Base-by-base conservation (phyloP, 2,113 vertebrate genomes). In the Noturus placidus region DNA sequence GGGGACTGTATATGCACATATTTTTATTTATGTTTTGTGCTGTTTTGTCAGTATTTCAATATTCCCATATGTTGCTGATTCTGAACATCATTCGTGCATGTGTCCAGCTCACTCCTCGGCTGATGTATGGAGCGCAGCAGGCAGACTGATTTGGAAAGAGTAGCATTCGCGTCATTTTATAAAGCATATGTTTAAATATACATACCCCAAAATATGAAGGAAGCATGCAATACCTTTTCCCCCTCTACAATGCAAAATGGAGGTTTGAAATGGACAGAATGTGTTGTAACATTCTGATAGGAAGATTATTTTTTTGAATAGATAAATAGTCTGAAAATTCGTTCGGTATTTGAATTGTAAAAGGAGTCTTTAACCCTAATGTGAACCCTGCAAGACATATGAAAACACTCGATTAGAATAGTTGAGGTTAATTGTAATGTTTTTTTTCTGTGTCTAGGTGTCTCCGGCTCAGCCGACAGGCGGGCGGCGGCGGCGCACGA, bases 401-500 rank as follows among this genome's bases (percentile, higher is more conserved):
- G 14, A 25, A 52, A 78, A 52, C 54, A 22, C 38, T 2, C 42
- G 11, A 6, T 50, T 27, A 42, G 25, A 13, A 14, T 77, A 50
- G 1, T 50, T 2, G 25, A 77, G 42, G 7, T 77, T 0, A 5
- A 38, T 82, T 6, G 8, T 15, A 46, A 46, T 46, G 42, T 27
- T 3, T 7, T 25, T 57, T 10, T 80, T 80, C 1, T 15, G 17
- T 38, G 22, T 38, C 81, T 77, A 99, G 98, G 97, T 98, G 74
- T 99, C 98, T 92, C 97, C 97, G 13, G 97, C 98, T 35, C 98
- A 99, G 92, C 98, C 98, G 90, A 98, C 97, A 0, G 98, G 98
- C 5, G 97, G 98, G 30, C 94, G 98, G 3, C 94, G 98, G 84
- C 93, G 96, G 30, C 96, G 97, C 56, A 96, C 97, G 0, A 84